These are phyloP conservation scores for Eurystomus glaucurus DNA, from an alignment of 2,797 vertebrate species.

Conservation along the genomic window DNA sequence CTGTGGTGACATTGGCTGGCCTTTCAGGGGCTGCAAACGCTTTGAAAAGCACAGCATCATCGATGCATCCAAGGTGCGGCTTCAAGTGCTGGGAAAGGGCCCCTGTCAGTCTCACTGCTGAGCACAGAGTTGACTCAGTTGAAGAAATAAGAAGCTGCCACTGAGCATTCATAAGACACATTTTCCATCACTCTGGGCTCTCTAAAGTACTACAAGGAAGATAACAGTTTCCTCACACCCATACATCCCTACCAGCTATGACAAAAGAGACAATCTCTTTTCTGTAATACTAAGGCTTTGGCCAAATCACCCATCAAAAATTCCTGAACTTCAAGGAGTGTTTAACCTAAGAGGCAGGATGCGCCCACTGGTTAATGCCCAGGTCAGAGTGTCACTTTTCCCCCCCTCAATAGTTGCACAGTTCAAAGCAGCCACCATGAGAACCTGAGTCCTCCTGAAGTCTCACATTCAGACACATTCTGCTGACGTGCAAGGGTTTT, in stretches of 20 bases:
- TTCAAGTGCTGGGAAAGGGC: not conserved
- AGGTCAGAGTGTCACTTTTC: not conserved
- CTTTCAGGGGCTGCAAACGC: not conserved
- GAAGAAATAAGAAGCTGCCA: not conserved
- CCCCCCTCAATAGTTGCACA: fast-evolving
- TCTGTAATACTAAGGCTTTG: not conserved
- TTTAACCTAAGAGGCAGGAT: not conserved
- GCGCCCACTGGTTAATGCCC: not conserved
- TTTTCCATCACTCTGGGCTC: not conserved
- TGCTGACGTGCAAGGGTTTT: fast-evolving
- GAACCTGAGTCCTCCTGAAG: not conserved
- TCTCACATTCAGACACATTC: too few species aligned
- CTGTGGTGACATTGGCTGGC: not conserved
- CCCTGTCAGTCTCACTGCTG: not conserved
- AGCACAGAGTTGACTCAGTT: not conserved
- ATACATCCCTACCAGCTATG: not conserved
- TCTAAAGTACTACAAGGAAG: not conserved
- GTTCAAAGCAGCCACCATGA: not conserved
- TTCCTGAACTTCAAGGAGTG: not conserved
- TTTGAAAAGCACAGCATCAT: not conserved
- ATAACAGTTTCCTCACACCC: not conserved
- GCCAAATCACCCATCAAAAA: not conserved
- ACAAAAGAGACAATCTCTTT: not conserved
- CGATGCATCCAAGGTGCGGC: not conserved
- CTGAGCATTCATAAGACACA: not conserved